Conservation (phyloP, 2,113 vertebrate genomes). For the Microcebus tavaratra region DNA sequence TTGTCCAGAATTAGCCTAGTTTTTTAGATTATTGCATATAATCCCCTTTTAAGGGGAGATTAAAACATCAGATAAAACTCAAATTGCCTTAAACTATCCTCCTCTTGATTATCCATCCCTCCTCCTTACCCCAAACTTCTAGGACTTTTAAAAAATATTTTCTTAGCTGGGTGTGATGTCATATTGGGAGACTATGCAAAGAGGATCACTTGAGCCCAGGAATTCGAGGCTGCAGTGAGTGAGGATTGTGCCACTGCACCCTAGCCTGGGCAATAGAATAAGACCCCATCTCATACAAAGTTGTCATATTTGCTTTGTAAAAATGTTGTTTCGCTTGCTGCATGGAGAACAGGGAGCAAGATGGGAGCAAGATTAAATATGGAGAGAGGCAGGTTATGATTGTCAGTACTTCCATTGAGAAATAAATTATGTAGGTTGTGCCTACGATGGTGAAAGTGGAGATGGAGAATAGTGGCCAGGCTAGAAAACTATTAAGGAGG, state of each 20-base stretch:
- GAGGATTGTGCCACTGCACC: no score
- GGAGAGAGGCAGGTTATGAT: neutral
- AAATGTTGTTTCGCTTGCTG: neutral
- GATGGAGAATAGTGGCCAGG: neutral
- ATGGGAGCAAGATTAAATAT: neutral
- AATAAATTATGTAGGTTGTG: neutral
- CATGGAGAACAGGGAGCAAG: neutral
- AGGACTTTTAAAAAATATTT: neutral
- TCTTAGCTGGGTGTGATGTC: neutral
- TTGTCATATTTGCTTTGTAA: neutral
- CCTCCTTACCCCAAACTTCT: neutral
- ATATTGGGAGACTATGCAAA: no score
- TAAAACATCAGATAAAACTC: neutral
- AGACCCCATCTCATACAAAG: neutral
- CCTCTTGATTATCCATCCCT: neutral
- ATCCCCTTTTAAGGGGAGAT: neutral
- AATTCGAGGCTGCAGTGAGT: no score
- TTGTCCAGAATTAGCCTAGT: neutral
- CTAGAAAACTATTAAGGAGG: neutral
- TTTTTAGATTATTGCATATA: neutral
- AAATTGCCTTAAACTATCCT: neutral
- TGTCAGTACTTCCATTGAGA: neutral
- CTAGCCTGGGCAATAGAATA: no score
- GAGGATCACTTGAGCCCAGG: no score
- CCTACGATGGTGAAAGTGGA: neutral